A percentile compares a stretch with the other conserved stretches of the same genome.
phyloP scores from a whole-genome alignment of 92 coral and sea anemone species.

The Phenganax subtilis region DNA sequence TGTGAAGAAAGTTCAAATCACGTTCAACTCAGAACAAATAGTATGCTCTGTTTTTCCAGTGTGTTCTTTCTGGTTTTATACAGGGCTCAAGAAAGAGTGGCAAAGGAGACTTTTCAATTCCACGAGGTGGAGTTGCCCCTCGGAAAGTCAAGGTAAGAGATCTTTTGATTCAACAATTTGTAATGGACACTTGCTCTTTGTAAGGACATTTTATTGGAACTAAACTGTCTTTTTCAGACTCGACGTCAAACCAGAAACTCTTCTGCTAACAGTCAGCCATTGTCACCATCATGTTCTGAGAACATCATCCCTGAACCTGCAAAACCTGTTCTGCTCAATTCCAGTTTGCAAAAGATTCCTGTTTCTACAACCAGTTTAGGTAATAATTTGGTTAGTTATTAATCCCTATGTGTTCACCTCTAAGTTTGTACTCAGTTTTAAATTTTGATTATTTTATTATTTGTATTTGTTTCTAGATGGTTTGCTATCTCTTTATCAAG shows the following conservation, averaged over 20 bases:
- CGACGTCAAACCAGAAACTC: conserved; percentile 79
- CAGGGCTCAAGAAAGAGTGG: conserved; percentile 20
- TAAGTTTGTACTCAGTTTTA: too few relatives aligned
- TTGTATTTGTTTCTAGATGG: conserved; percentile 58
- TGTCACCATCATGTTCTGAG: conserved; percentile 71
- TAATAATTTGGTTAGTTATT: neutral
- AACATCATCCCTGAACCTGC: conserved; percentile 73
- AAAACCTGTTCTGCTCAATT: conserved; percentile 41
- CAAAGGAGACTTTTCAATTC: conserved; percentile 29
- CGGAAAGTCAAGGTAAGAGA: conserved; percentile 25
- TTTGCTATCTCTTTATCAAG: conserved; percentile 75
- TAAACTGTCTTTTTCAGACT: conserved; percentile 47
- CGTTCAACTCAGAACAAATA: too few relatives aligned
- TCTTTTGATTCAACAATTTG: neutral
- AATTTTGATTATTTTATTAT: neutral
- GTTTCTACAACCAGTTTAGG: conserved; percentile 47
- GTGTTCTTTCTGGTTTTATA: neutral
- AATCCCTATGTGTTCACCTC: neutral
- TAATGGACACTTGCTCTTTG: neutral
- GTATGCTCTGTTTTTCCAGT: too few relatives aligned
- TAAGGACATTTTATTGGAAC: neutral
- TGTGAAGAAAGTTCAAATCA: neutral
- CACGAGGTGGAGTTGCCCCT: conserved; percentile 31
- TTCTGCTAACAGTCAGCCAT: conserved; percentile 61
- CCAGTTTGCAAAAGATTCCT: conserved; percentile 58